Evolutionary conservation across 2,888 invertebrate genomes (phyloP).

Genomic region (Busseola fusca): DNA sequence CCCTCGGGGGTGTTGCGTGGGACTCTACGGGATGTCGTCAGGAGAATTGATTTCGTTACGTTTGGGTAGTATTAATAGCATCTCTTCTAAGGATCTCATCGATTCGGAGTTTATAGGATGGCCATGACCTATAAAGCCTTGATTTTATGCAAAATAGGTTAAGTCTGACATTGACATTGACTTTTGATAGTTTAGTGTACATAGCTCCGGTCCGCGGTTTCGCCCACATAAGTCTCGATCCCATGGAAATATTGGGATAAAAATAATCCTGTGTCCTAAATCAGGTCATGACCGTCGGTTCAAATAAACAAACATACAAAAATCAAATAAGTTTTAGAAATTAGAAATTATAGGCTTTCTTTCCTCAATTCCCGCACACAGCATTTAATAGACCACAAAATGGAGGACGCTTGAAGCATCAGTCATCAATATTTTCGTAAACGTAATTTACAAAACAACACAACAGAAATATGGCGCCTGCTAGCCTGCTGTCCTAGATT

Average conservation of each 20-base stretch:
- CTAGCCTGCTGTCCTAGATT: not conserved
- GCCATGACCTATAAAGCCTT: conserved; percentile 10
- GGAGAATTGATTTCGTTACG: conserved; percentile 32
- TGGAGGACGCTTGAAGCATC: not conserved
- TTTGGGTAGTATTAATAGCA: not conserved
- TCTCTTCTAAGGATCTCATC: conserved; percentile 1
- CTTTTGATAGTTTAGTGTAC: not conserved
- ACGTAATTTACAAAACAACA: conserved; percentile 14
- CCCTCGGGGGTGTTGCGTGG: not conserved
- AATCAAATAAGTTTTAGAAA: too few species aligned
- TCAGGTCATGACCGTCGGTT: too few species aligned
- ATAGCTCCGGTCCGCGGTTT: not conserved
- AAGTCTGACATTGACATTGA: too few species aligned
- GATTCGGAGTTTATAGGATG: not conserved
- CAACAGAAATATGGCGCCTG: conserved; percentile 20
- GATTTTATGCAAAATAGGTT: not conserved
- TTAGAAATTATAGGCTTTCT: not conserved
- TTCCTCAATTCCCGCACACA: not conserved
- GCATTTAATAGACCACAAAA: not conserved
- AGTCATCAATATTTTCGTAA: conserved; percentile 7
- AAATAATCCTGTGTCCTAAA: not conserved
- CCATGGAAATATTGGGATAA: not conserved
- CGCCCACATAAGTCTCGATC: not conserved
- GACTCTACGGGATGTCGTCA: not conserved
- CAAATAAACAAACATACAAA: too few species aligned